phyloP scores from a whole-genome alignment of 2,113 vertebrate species.

The Zonotrichia leucophrys region DNA sequence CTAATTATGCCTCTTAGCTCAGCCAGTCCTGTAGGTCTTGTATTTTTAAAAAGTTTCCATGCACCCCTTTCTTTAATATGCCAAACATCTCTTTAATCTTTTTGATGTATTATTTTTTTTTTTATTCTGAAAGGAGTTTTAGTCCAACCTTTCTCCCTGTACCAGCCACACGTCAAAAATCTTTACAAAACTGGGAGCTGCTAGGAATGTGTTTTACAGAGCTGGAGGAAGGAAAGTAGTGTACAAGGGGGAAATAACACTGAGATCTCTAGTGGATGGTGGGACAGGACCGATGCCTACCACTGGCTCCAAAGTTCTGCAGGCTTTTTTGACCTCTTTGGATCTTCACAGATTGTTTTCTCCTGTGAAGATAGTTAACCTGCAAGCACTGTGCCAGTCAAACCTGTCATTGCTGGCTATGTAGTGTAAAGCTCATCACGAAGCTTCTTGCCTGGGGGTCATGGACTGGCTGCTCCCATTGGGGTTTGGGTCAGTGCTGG shows the following conservation, averaged over 20 bases:
- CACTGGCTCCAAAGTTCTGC: not conserved
- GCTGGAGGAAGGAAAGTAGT: not conserved
- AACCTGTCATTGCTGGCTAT: not conserved
- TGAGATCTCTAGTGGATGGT: not conserved
- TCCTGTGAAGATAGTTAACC: not conserved
- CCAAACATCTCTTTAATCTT: not conserved
- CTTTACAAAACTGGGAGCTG: not conserved
- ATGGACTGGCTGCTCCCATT: not conserved
- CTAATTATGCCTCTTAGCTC: conserved; percentile 29
- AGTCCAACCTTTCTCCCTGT: not conserved
- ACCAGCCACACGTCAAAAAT: not conserved
- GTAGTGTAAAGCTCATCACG: not conserved
- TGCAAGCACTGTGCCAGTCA: not conserved
- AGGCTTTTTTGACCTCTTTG: not conserved
- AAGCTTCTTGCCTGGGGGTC: not conserved
- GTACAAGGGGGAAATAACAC: not conserved
- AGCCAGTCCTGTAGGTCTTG: conserved; percentile 7
- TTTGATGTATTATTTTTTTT: not conserved
- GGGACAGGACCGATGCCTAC: not conserved
- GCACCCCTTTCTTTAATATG: not conserved
- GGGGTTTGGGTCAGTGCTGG: not conserved
- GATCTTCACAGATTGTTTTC: not conserved
- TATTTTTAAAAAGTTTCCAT: conserved; percentile 12
- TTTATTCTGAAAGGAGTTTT: not conserved
- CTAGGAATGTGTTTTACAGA: not conserved